phyloP scores from a whole-genome alignment of 2,888 invertebrate species.

The Megamerina dolium region DNA sequence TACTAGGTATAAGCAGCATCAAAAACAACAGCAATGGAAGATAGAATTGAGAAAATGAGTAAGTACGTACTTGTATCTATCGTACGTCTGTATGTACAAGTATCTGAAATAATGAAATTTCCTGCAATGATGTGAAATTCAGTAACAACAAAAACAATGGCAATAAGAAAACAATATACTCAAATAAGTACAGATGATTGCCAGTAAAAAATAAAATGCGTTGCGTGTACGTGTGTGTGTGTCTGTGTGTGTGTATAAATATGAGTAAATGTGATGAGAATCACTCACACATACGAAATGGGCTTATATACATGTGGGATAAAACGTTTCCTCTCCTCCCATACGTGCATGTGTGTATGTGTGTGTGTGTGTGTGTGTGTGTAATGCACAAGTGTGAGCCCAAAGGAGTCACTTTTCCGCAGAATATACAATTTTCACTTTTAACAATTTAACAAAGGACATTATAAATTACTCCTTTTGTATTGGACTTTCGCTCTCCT shows the following conservation, averaged over 20 bases:
- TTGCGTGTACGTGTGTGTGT: background rate
- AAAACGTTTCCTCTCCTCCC: slow-evolving; percentile 12
- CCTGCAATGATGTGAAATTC: slow-evolving; percentile 23
- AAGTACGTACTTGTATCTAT: slow-evolving; percentile 17
- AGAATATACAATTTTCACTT: slow-evolving; percentile 42
- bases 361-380: slow-evolving; percentile 9
- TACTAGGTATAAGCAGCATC: too few species aligned
- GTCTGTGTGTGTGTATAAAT: slow-evolving; percentile 5
- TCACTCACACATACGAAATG: too few species aligned
- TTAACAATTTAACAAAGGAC: slow-evolving; percentile 32
- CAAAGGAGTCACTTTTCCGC: slow-evolving; percentile 16
- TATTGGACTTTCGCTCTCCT: slow-evolving; percentile 3
- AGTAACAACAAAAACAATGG: background rate
- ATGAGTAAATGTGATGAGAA: too few species aligned
- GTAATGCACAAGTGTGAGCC: too few species aligned
- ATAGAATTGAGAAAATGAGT: background rate
- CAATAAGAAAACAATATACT: too few species aligned
- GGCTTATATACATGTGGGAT: background rate
- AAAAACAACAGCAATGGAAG: background rate
- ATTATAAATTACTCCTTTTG: slow-evolving; percentile 34
- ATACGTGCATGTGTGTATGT: slow-evolving; percentile 1
- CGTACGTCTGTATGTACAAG: slow-evolving; percentile 24
- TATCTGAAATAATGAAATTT: slow-evolving; percentile 43
- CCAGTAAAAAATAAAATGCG: slow-evolving; percentile 2
- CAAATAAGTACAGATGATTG: background rate